A percentile compares a stretch with the other conserved stretches of the same genome.
phyloP scores from a whole-genome alignment of 2,797 vertebrate species.

The Forpus xanthops region DNA sequence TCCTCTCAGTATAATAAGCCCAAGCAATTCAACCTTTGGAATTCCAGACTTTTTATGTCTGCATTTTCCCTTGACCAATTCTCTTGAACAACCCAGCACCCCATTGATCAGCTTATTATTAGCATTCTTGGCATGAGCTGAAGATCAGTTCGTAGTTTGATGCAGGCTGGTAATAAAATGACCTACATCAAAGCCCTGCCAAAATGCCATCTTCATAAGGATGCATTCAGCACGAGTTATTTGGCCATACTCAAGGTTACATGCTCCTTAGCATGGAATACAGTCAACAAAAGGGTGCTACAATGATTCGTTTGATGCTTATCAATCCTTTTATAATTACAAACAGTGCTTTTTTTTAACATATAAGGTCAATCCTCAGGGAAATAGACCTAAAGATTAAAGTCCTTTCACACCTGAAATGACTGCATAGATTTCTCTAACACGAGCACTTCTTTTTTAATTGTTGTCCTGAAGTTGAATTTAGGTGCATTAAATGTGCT shows the following conservation, averaged over 20 bases:
- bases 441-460: neutral
- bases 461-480: neutral
- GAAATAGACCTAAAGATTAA: neutral
- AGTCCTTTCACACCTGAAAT: neutral
- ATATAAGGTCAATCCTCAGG: neutral
- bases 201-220: conserved; percentile 66
- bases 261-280: conserved; percentile 23
- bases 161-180: conserved; percentile 74
- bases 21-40: conserved; percentile 4
- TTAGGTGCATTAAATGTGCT: neutral
- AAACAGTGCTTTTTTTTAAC: neutral
- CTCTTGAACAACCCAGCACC: conserved; percentile 38
- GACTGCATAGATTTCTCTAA: neutral
- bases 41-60: conserved; percentile 21
- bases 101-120: conserved; percentile 68
- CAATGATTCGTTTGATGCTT: conserved; percentile 12
- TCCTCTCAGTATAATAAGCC: neutral
- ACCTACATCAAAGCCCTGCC: conserved; percentile 72
- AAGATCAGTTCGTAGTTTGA: conserved; percentile 66
- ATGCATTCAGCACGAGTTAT: conserved; percentile 56
- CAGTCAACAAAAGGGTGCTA: conserved; percentile 14
- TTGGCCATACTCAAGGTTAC: conserved; percentile 64
- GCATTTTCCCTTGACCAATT: conserved; percentile 30
- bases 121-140: conserved; percentile 72
- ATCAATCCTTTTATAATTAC: conserved; percentile 36